Evolutionary conservation across 2,888 invertebrate genomes (phyloP).

Genomic region (Drosophila pegasa): DNA sequence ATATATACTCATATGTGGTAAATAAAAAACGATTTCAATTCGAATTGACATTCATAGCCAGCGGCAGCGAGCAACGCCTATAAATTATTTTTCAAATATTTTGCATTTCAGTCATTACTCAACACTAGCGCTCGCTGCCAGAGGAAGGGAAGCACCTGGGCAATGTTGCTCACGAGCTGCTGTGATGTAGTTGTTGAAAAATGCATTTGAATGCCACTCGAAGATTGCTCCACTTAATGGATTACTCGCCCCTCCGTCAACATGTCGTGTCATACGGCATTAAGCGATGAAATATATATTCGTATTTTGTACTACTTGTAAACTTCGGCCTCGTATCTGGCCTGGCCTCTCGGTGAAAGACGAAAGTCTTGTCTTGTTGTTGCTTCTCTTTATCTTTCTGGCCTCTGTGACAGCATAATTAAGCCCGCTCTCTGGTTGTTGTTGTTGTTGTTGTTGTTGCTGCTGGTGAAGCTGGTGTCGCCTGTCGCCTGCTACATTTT

Average conservation of each 20-base stretch:
- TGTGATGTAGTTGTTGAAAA: conserved; percentile 30
- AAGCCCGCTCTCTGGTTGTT: conserved; percentile 52
- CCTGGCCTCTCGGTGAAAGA: conserved; percentile 62
- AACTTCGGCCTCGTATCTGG: conserved; percentile 25
- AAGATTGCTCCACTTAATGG: conserved; percentile 46
- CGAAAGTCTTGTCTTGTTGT: conserved; percentile 61
- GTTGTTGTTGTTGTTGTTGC: conserved; percentile 18
- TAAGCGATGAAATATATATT: conserved; percentile 75
- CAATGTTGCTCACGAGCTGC: conserved; percentile 1
- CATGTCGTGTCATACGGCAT: conserved; percentile 79
- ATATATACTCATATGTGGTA: neutral
- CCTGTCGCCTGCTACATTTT: conserved; percentile 56
- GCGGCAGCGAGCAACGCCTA: conserved; percentile 31
- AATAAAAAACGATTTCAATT: conserved; percentile 62
- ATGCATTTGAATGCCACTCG: conserved; percentile 69
- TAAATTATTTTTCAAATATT: conserved; percentile 26
- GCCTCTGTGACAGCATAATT: conserved; percentile 78
- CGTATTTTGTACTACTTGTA: conserved; percentile 52
- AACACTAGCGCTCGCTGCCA: conserved; percentile 15
- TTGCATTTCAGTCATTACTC: conserved; percentile 22
- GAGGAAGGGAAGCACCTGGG: conserved; percentile 16
- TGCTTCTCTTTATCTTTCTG: conserved; percentile 54
- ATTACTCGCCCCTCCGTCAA: conserved; percentile 66
- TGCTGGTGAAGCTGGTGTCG: conserved; percentile 32
- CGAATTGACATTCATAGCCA: conserved; percentile 49